Base-by-base conservation (phyloP, 2,888 invertebrate species). In the Erannis defoliaria region DNA sequence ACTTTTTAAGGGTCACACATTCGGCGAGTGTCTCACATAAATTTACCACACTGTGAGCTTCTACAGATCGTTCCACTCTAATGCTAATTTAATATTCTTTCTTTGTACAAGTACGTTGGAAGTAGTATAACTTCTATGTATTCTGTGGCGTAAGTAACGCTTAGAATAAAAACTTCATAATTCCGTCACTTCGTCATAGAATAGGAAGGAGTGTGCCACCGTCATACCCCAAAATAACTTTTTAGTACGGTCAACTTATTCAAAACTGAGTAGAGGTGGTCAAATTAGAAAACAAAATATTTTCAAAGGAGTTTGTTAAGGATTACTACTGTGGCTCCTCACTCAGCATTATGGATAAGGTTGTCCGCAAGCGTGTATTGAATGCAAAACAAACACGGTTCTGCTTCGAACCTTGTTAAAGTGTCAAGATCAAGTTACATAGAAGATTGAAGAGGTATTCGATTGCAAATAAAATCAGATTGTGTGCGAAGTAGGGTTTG, bases 151-250 rank as follows among this genome's bases (percentile, higher is more conserved):
- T 37, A 48, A 58, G 57, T 14, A 55, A 72, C 71, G 33, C 31
- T 33, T 70, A 48, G 66, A 74, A 75, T 73, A 80, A 82, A 82
- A 80, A 79, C 70, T 67, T 70, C 59, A 67, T 60, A 75, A 70
- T 68, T 73, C 71, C 71, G 74, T 73, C 70, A 68, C 73, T 70
- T 29, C 21, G 12, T n/a, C 42, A 53, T n/a, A 50, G 51, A 43
- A 37, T 51, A 58, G 45, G 48, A 35, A 55, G 37, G 10, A 50
- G 16, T 29, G 19, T 23, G 58, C 50, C 67, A 72, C 71, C 80
- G 85, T 86, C 86, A 85, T 78, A 62, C 68, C 80, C 81, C 66
- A 71, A 81, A 82, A 82, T 84, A 81, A 72, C 67, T 64, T 19
- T n/a, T 8, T 19, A 8, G 26, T 26, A 38, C 14, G 5, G 14